Evolutionary conservation across 2,888 invertebrate genomes (phyloP), one percentile per base, ranked within the genome.

Genomic region (Drosophila ustulata): DNA sequence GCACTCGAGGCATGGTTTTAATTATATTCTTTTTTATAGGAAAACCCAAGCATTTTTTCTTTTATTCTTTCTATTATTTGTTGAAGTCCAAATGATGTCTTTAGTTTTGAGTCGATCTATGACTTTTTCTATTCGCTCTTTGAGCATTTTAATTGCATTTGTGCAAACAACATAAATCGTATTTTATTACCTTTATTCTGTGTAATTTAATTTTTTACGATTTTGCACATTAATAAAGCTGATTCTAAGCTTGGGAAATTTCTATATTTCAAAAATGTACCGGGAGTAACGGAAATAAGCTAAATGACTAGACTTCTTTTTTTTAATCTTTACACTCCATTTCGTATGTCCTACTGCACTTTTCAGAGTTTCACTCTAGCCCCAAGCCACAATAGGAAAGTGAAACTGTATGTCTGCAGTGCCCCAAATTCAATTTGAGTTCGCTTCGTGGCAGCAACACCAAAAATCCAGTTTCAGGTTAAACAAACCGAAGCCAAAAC

Each of bases 171-270:
- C 85, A 83, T 78, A 80, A 87, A 80, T 79, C 80, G 72, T 73
- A 77, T 85, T 88, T 88, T 79, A 79, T 85, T 80, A 72, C 75
- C 65, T 72, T 57, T 47, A 77, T 73, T 72, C 56, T 76, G 63
- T 72, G 89, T 68, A 88, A 89, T 89, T 89, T 80, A 89, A 81
- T 85, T 90, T 89, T 90, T 89, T 89, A 89, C 87, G 88, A 88
- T 89, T 90, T 89, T 89, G 90, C 84, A 90, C 90, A 78, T 71
- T 69, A 80, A 89, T 79, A 77, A 63, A 66, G 58, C 11, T 65
- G 49, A 23, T n/a, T 49, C n/a, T 8, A 65, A 67, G 71, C 63
- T 78, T 67, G 75, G 51, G 67, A 77, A 75, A 61, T 26, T 63
- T 52, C 11, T 25, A 46, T 23, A 50, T 45, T 57, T 64, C 0